phyloP scores from a whole-genome alignment of 2,113 vertebrate species.

The Ictidomys tridecemlineatus region DNA sequence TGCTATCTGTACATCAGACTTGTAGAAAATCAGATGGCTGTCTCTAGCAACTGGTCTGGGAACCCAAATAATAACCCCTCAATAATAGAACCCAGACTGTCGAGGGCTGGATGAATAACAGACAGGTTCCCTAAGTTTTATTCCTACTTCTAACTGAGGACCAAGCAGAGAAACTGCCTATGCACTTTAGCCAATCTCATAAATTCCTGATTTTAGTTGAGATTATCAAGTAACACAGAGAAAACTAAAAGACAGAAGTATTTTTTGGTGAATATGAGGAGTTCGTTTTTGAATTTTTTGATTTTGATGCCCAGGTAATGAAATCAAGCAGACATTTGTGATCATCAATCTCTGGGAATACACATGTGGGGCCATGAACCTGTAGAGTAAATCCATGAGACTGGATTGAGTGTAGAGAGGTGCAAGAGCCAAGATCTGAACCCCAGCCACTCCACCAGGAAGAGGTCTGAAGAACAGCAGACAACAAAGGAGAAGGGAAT shows the following conservation, averaged over 20 bases:
- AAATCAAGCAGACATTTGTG: not conserved
- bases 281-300: not conserved
- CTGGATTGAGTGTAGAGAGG: not conserved
- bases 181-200: too few relatives aligned
- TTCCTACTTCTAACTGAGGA: not conserved
- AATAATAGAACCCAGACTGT: not conserved
- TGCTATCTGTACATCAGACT: not conserved
- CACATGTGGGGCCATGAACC: not conserved
- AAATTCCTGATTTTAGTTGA: not conserved
- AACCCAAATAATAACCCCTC: not conserved
- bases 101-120: not conserved
- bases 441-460: not conserved
- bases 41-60: not conserved
- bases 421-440: not conserved
- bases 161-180: not conserved
- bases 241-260: not conserved
- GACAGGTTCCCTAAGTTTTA: not conserved
- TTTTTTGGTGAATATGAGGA: slow-evolving; percentile 4
- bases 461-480: not conserved
- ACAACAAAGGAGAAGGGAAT: not conserved
- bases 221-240: not conserved
- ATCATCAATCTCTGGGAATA: not conserved
- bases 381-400: not conserved
- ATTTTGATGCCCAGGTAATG: not conserved
- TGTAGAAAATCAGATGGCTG: not conserved